Base-by-base conservation (phyloP, 2,888 invertebrate species). In the Zhuqinia jingwanae region DNA sequence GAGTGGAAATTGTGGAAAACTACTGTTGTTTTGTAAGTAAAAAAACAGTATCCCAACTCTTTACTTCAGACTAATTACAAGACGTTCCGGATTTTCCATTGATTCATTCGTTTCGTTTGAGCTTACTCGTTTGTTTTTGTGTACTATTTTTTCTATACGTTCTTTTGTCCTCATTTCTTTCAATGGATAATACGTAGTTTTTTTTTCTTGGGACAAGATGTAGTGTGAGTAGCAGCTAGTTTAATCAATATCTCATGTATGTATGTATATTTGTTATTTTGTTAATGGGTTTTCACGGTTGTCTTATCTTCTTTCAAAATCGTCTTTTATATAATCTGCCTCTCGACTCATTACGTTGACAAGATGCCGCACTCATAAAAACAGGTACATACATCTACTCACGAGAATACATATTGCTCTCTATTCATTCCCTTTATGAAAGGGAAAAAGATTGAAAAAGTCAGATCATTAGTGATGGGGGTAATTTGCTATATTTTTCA, bases 401-500 rank as follows among this genome's bases (percentile, higher is more conserved):
- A n/a, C n/a, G n/a, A 60, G 2, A 22, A 60, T 20, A 22, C 58
- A 13, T 25, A 8, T 25, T 6, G 8, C 36, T 8, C 36, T 36
- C 8, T 36, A 36, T 8, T 36, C 36, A 8, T 36, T 3, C 36
- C 8, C 36, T 6, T 3, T 3, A 36, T 22, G 25, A 25, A 10
- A 25, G n/a, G n/a, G 25, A 60, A n/a, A 20, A 25, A 45, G 81
- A 73, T 60, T 81, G 70, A 63, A 79, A 60, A 83, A 83, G 76
- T 83, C 83, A 50, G 75, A 83, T 83, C 83, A 76, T 83, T 83
- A 83, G 83, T 50, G 76, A 75, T 83, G 65, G 63, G 83, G 83
- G 83, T 76, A 83, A 83, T 83, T 75, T 63, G 25, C 75, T 22
- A 36, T 22, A 25, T 58, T 75, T 82, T 13, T 83, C 76, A 27